Evolutionary conservation across 2,113 vertebrate genomes (phyloP).

Genomic region (Pimephales promelas): DNA sequence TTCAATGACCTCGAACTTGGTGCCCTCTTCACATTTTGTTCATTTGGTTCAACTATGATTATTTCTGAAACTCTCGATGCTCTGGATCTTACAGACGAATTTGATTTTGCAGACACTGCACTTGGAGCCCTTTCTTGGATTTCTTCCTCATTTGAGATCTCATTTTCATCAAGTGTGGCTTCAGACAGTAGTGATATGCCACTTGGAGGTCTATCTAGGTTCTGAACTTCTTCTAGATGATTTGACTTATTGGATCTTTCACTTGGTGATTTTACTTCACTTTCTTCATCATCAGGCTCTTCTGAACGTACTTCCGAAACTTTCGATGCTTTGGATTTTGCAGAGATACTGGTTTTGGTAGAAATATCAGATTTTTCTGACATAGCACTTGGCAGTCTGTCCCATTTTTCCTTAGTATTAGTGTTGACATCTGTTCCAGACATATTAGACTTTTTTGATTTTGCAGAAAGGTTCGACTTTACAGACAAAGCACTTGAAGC

Average conservation of each 20-base stretch:
- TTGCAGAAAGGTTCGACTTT: conserved; percentile 39
- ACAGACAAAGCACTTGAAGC: conserved; percentile 32
- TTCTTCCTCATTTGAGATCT: conserved; percentile 18
- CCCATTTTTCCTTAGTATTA: conserved; percentile 34
- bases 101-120: conserved; percentile 59
- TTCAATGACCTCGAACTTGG: conserved; percentile 40
- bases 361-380: conserved; percentile 50
- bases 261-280: conserved; percentile 47
- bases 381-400: conserved; percentile 41
- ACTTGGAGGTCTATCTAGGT: conserved; percentile 17
- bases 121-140: conserved; percentile 56
- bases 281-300: conserved; percentile 27
- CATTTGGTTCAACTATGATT: conserved; percentile 41
- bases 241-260: conserved; percentile 31
- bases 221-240: conserved; percentile 5
- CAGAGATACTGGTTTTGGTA: conserved; percentile 45
- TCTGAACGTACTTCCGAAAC: conserved; percentile 43
- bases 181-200: conserved; percentile 52
- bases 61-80: conserved; percentile 46
- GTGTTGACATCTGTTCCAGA: conserved; percentile 25
- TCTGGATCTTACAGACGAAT: conserved; percentile 29
- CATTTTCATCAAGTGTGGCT: conserved; percentile 41
- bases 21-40: conserved; percentile 12
- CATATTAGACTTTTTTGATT: conserved; percentile 9
- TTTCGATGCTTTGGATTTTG: conserved; percentile 27